Evolutionary conservation across 1,140 invertebrate species (phyloP).

Genomic region (Saccostrea cuccullata): DNA sequence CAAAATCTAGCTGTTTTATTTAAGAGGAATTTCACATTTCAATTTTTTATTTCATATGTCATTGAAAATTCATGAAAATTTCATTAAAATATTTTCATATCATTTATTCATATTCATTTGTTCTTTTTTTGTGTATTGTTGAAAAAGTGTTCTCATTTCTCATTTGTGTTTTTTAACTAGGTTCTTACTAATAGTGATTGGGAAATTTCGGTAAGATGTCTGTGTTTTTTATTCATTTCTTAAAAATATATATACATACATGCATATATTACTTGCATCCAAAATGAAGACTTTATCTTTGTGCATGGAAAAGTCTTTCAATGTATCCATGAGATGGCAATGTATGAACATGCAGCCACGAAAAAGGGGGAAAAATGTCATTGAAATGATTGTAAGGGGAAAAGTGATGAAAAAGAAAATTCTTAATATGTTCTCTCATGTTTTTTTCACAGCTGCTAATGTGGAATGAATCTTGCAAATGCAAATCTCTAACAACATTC

Average conservation of each 20-base stretch:
- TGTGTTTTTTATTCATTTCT: not conserved
- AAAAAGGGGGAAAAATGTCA: not conserved
- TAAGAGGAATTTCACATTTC: too few species aligned
- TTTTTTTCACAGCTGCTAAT: conserved; percentile 7
- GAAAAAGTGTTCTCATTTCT: not conserved
- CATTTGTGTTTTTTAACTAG: conserved; percentile 33
- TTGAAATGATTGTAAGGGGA: not conserved
- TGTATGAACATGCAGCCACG: too few species aligned
- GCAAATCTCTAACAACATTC: conserved; percentile 18
- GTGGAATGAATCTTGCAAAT: not conserved
- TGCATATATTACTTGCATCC: not conserved
- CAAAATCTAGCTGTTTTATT: too few species aligned
- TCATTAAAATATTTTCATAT: too few species aligned
- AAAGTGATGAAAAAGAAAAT: not conserved
- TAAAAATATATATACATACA: not conserved
- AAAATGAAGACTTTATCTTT: not conserved
- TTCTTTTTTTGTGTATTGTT: not conserved
- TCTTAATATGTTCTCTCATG: not conserved
- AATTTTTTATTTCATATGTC: too few species aligned
- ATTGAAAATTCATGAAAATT: too few species aligned
- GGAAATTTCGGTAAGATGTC: conserved; percentile 38
- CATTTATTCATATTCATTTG: not conserved
- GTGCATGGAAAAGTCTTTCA: conserved; percentile 3
- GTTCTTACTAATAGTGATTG: conserved; percentile 37
- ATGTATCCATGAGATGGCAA: not conserved